These are phyloP conservation scores for Paracanthobrama guichenoti DNA, from an alignment of 2,113 vertebrate genomes.

Conservation along the genomic window DNA sequence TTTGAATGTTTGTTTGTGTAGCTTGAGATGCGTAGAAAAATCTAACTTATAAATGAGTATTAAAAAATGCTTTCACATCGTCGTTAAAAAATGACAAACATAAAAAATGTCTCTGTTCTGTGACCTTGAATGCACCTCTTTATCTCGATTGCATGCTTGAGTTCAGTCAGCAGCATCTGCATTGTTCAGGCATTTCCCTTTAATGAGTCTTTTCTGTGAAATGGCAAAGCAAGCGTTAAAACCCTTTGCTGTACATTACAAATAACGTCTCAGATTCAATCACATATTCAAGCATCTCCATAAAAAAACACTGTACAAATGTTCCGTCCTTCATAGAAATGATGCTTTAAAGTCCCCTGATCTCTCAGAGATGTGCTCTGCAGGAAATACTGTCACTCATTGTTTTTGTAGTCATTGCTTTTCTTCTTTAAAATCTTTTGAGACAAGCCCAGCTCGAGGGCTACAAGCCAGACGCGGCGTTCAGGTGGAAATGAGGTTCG, in stretches of 20 bases:
- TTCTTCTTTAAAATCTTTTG: not conserved
- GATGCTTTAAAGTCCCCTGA: not conserved
- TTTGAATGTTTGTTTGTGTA: not conserved
- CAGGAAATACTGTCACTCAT: not conserved
- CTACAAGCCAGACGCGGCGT: not conserved
- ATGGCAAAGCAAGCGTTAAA: not conserved
- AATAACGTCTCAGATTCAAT: not conserved
- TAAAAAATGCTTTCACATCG: not conserved
- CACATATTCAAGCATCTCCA: not conserved
- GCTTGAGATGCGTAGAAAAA: constrained; percentile 1
- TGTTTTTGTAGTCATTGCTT: not conserved
- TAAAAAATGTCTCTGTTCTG: not conserved
- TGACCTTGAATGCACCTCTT: not conserved
- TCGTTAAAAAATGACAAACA: not conserved
- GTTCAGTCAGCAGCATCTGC: not conserved
- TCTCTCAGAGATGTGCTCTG: not conserved
- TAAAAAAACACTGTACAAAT: not conserved
- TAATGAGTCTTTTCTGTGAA: not conserved
- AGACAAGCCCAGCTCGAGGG: not conserved
- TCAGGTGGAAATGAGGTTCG: not conserved
- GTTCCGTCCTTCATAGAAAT: not conserved
- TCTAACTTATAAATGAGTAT: constrained; percentile 29
- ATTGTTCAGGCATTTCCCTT: not conserved
- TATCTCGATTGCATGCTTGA: not conserved
- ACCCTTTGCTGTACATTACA: not conserved